phyloP scores from a whole-genome alignment of 2,113 vertebrate species.

The Damaliscus lunatus region DNA sequence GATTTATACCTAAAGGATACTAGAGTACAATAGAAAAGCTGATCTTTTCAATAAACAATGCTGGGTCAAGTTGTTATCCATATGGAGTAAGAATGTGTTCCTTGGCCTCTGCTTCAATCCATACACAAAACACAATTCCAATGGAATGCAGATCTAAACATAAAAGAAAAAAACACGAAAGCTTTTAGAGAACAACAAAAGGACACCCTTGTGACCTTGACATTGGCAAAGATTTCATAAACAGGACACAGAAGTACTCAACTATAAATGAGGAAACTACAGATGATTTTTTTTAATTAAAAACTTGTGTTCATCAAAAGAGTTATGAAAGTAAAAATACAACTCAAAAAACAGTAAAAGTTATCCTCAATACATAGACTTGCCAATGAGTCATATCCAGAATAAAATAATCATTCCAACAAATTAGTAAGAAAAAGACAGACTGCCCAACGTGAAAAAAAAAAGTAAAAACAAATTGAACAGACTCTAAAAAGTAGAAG shows the following conservation, averaged over 20 bases:
- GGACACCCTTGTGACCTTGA: neutral
- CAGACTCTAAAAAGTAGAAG: neutral
- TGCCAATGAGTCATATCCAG: neutral
- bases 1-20: neutral
- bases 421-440: neutral
- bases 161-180: neutral
- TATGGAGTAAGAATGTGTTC: neutral
- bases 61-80: neutral
- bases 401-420: neutral
- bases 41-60: constrained; percentile 20
- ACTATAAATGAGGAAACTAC: neutral
- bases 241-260: neutral
- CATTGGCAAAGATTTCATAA: neutral
- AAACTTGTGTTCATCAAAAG: neutral
- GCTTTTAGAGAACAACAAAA: neutral
- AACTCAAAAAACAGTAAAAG: neutral
- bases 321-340: neutral
- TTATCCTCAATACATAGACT: neutral
- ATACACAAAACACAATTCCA: neutral
- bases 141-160: neutral
- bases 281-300: neutral
- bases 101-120: neutral
- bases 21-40: neutral
- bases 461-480: neutral
- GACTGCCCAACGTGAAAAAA: neutral